Evolutionary conservation across 2,113 vertebrate species (phyloP).

Genomic region (Takifugu flavidus): DNA sequence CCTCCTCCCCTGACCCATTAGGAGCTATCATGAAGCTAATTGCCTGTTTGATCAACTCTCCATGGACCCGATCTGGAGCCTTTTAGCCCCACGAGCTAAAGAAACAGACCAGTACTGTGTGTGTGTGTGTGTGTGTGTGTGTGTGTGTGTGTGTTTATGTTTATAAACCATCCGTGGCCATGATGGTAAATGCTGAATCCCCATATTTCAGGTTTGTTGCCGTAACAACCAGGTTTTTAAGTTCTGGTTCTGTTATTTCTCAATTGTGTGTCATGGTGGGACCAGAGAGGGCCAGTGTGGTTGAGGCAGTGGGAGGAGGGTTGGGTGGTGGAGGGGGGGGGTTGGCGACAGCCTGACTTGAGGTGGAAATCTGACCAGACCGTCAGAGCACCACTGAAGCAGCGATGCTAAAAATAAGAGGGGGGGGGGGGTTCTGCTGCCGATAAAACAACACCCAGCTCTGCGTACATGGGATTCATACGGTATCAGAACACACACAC

Average conservation of each 20-base stretch:
- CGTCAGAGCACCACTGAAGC: conserved; percentile 60
- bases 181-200: too few relatives aligned
- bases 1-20: conserved; percentile 58
- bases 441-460: conserved; percentile 52
- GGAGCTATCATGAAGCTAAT: conserved; percentile 70
- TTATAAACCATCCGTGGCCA: too few relatives aligned
- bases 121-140: conserved; percentile 9
- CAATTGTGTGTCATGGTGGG: not conserved
- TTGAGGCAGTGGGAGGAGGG: not conserved
- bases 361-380: conserved; percentile 72
- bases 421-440: conserved; percentile 64
- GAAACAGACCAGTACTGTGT: conserved; percentile 24
- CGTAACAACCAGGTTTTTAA: too few relatives aligned
- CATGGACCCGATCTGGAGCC: conserved; percentile 56
- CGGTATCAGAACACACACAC: not conserved
- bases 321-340: conserved; percentile 26
- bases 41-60: conserved; percentile 72
- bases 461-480: not conserved
- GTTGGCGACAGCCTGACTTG: conserved; percentile 73
- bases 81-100: conserved; percentile 58
- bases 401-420: conserved; percentile 74
- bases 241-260: not conserved
- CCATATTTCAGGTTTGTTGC: too few relatives aligned
- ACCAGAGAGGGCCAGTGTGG: conserved; percentile 6
- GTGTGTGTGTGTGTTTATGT: not conserved